Conservation (phyloP, 2,888 invertebrate genomes). For the Ecliptopera silaceata region DNA sequence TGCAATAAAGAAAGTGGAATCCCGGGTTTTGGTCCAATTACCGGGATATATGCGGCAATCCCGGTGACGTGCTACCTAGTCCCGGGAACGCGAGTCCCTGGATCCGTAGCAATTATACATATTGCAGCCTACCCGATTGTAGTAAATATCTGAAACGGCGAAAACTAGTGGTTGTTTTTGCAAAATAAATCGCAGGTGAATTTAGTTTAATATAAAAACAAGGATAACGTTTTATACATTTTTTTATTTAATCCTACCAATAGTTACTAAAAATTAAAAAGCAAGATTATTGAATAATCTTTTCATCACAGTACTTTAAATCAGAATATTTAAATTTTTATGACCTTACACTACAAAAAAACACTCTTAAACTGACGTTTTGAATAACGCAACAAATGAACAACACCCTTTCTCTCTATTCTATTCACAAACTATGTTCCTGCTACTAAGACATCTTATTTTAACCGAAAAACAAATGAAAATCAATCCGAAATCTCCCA, state of each 20-base stretch:
- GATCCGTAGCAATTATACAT: conserved; percentile 71
- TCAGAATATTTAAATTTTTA: no score
- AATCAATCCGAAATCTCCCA: conserved; percentile 51
- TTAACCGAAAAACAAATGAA: conserved; percentile 43
- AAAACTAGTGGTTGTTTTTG: conserved; percentile 53
- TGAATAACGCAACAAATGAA: no score
- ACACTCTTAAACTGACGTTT: no score
- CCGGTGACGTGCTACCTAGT: conserved; percentile 75
- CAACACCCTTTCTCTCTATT: conserved; percentile 1
- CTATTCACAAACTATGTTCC: conserved; percentile 1
- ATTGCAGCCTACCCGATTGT: conserved; percentile 63
- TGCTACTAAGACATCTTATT: conserved; percentile 13
- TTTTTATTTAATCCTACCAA: no score
- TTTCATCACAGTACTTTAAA: no score
- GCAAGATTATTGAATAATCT: no score
- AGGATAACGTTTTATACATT: not conserved
- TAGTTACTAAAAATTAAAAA: no score
- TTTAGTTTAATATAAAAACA: not conserved
- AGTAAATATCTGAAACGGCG: conserved; percentile 51
- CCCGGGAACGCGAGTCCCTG: conserved; percentile 51
- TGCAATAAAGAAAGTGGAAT: conserved; percentile 83
- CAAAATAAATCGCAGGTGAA: conserved; percentile 25
- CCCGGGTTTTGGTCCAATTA: conserved; percentile 81
- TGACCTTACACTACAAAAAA: no score
- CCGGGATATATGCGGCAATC: conserved; percentile 80